Evolutionary conservation across 2,888 invertebrate species (phyloP).

Genomic region (Cylloceria caligata): DNA sequence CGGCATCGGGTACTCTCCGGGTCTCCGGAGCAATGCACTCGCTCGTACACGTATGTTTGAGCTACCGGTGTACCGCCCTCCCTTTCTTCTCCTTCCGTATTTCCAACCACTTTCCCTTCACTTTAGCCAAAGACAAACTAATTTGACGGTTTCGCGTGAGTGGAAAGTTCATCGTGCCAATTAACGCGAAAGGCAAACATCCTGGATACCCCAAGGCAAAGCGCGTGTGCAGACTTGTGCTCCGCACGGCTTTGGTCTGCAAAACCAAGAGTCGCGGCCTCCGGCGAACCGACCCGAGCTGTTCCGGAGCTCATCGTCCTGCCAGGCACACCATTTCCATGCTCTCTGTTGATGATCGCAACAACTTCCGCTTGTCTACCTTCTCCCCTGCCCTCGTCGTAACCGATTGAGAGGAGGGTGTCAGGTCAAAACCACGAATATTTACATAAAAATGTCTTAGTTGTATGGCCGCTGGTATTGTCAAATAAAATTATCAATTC

Average conservation of each 20-base stretch:
- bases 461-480: too few relatives aligned
- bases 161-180: slow-evolving; percentile 71
- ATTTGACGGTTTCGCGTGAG: slow-evolving; percentile 71
- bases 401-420: too few relatives aligned
- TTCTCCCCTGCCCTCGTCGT: slow-evolving; percentile 14
- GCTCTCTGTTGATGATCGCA: slow-evolving; percentile 41
- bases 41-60: slow-evolving; percentile 3
- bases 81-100: slow-evolving; percentile 43
- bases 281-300: slow-evolving; percentile 46
- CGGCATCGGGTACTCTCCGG: slow-evolving; percentile 8
- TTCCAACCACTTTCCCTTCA: slow-evolving; percentile 63
- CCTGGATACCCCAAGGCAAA: slow-evolving; percentile 56
- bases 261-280: slow-evolving; percentile 46
- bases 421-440: too few relatives aligned
- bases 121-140: slow-evolving; percentile 68
- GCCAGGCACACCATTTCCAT: slow-evolving; percentile 57
- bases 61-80: slow-evolving; percentile 20
- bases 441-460: too few relatives aligned
- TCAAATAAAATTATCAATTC: too few relatives aligned
- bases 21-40: slow-evolving; percentile 29
- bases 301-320: slow-evolving; percentile 22
- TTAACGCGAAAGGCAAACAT: slow-evolving; percentile 70
- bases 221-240: slow-evolving; percentile 46
- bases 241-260: slow-evolving; percentile 44
- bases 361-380: slow-evolving; percentile 58